These are phyloP conservation scores for Enhydra lutris DNA, from an alignment of 2,113 vertebrate genomes.

Conservation along the genomic window DNA sequence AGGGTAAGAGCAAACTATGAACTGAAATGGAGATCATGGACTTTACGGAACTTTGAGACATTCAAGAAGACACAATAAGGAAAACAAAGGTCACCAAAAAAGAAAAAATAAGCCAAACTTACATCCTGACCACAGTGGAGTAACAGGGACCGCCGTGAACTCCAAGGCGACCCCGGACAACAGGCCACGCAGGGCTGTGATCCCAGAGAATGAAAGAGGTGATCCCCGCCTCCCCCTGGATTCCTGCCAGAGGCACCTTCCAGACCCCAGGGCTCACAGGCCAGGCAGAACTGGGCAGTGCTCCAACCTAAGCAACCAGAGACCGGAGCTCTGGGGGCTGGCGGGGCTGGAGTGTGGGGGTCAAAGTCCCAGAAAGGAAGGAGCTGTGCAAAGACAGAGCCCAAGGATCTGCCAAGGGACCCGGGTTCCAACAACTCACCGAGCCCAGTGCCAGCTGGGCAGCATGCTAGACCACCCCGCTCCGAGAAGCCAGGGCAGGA, in stretches of 20 bases:
- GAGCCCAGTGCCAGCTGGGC: not conserved
- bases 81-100: not conserved
- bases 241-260: not conserved
- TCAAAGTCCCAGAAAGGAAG: not conserved
- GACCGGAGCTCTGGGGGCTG: rapidly evolving
- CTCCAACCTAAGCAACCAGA: not conserved
- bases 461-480: rapidly evolving
- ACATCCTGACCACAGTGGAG: too few species aligned
- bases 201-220: not conserved
- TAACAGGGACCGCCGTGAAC: not conserved
- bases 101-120: not conserved
- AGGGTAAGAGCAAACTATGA: too few species aligned
- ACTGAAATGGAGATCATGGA: not conserved
- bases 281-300: not conserved
- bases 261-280: not conserved
- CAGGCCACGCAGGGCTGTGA: not conserved
- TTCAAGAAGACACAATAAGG: not conserved
- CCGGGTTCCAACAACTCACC: not conserved
- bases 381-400: not conserved
- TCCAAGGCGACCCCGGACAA: rapidly evolving
- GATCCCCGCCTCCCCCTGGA: not conserved
- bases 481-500: not conserved
- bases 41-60: not conserved
- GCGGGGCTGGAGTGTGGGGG: not conserved
- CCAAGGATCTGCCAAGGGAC: not conserved